These are phyloP conservation scores for Microplitis manilae DNA, from an alignment of 2,888 invertebrate genomes.

Conservation along the genomic window DNA sequence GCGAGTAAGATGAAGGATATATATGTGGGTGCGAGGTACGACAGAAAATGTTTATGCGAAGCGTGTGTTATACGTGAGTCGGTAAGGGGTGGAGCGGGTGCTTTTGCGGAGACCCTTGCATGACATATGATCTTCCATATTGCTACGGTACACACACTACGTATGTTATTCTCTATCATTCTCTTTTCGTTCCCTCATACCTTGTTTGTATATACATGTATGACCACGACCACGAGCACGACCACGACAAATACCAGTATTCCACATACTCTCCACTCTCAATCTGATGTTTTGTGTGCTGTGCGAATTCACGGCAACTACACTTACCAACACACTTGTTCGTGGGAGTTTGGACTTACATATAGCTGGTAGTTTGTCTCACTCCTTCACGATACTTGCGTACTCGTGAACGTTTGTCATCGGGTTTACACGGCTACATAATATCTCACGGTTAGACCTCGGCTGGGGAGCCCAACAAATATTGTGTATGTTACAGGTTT, in stretches of 20 bases:
- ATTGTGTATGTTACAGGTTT: constrained; percentile 35
- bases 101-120: constrained; percentile 60
- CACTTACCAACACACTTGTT: neutral
- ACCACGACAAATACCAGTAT: too few relatives aligned
- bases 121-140: constrained; percentile 72
- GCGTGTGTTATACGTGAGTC: constrained; percentile 39
- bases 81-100: constrained; percentile 44
- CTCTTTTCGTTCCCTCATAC: constrained; percentile 6
- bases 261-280: too few relatives aligned
- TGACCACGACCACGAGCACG: too few relatives aligned
- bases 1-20: constrained; percentile 29
- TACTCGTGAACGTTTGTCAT: constrained; percentile 61
- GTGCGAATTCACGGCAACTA: too few relatives aligned
- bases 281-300: too few relatives aligned
- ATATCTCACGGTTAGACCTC: constrained; percentile 69
- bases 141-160: constrained; percentile 60
- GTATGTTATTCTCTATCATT: constrained; percentile 5
- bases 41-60: constrained; percentile 49
- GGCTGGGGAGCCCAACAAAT: constrained; percentile 56
- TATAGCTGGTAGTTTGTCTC: constrained; percentile 11
- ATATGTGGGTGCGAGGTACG: constrained; percentile 14
- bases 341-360: constrained; percentile 12
- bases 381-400: neutral
- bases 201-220: too few relatives aligned
- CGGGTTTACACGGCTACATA: constrained; percentile 61